Base-by-base conservation (phyloP, 2,797 vertebrate genomes). In the Paguma larvata region DNA sequence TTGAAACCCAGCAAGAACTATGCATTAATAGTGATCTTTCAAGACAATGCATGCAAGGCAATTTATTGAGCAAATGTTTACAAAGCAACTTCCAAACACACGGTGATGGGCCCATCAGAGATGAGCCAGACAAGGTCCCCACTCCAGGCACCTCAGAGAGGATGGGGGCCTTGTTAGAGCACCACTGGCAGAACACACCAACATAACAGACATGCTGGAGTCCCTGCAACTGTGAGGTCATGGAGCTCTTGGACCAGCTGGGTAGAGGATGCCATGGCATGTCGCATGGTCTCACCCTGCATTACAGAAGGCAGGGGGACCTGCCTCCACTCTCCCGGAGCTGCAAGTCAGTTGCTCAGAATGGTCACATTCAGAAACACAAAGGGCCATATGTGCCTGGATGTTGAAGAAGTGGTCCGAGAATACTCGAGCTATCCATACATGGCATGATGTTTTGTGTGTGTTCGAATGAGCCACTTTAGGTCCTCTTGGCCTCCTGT, bases 231-330 rank as follows among this genome's bases (percentile, higher is more conserved):
- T 21, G 6, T 38, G 51, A 77, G 16, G 19, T 38, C 62, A 38
- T 1, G 2, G 19, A 11, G 30, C 10, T 63, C 65, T 27, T 6
- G 6, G 65, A 16, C 12, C 88, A 87, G 41, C 48, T 1, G 9
- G 1, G 9, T 6, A 25, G 9, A 46, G 53, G 67, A 48, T 0
- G 2, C 11, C 0, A 3, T 27, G 19, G 7, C 12, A 0, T 0
- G 0, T 4, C 30, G 6, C 27, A 11, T 5, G 10, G 32, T 6
- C 15, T 1, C 13, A 6, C 80, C 7, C 23, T 10, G 7, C 65
- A 11, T 30, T 5, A 48, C 32, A 23, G 15, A 38, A 34, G 73
- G 25, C 6, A 3, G 13, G 30, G 13, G 19, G 10, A 3, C 34
- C 12, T 15, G 32, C 59, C 41, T 70, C 56, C 34, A 15, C 3